These are phyloP conservation scores for Capitella teleta DNA, from an alignment of 1,140 invertebrate genomes.

Conservation along the genomic window DNA sequence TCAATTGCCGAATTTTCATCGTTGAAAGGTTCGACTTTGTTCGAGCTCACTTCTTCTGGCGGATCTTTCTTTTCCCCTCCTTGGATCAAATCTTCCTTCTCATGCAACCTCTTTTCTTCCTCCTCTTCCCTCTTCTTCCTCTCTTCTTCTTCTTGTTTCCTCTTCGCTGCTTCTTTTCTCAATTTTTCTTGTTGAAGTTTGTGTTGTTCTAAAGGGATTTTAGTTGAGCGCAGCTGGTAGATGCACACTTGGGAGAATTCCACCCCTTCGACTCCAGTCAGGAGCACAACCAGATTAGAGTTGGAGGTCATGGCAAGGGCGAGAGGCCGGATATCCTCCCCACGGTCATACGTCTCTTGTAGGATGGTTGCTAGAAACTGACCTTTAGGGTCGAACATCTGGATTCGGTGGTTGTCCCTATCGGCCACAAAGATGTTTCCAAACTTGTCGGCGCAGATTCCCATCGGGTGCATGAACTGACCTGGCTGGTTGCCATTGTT, in stretches of 20 bases:
- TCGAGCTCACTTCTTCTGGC: no score
- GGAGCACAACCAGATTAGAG: slow-evolving; percentile 25
- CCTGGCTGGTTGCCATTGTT: slow-evolving; percentile 5
- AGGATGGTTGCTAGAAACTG: slow-evolving; percentile 18
- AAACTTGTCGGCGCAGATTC: slow-evolving; percentile 5
- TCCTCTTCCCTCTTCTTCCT: not conserved
- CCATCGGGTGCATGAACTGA: slow-evolving; percentile 9
- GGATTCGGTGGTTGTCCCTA: slow-evolving; percentile 10
- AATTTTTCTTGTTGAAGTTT: not conserved
- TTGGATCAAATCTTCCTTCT: no score
- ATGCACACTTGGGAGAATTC: slow-evolving; percentile 5
- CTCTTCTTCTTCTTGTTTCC: not conserved
- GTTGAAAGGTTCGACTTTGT: no score
- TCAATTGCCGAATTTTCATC: no score
- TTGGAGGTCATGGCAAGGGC: slow-evolving; percentile 27
- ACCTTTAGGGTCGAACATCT: slow-evolving; percentile 19
- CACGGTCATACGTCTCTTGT: slow-evolving; percentile 5
- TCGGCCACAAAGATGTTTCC: slow-evolving; percentile 11
- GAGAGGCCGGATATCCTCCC: slow-evolving; percentile 10
- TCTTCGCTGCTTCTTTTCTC: not conserved
- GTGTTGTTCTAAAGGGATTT: not conserved
- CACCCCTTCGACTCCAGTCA: slow-evolving; percentile 16
- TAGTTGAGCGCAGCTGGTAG: slow-evolving; percentile 1
- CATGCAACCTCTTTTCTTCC: not conserved
- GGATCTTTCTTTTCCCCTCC: no score